phyloP scores from a whole-genome alignment of 2,888 invertebrate genomes.

The Chloromyia formosa region DNA sequence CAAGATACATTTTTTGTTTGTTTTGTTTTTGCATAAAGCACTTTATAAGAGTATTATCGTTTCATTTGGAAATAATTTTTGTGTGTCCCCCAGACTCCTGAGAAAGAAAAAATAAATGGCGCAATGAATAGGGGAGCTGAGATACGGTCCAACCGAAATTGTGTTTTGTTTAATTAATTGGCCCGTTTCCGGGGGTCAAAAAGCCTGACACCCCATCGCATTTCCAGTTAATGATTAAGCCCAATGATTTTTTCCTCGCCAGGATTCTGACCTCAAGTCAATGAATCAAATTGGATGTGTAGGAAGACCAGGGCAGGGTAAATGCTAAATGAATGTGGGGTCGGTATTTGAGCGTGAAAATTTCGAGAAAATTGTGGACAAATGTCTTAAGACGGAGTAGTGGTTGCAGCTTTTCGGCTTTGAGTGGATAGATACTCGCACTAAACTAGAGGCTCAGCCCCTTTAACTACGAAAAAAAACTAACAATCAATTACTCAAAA shows the following conservation, averaged over 20 bases:
- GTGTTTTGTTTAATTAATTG: conserved; percentile 40
- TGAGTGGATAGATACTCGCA: too few species aligned
- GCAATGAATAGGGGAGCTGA: background rate
- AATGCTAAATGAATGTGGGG: background rate
- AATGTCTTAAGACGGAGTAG: background rate
- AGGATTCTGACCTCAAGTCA: conserved; percentile 23
- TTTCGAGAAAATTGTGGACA: background rate
- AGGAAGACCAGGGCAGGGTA: background rate
- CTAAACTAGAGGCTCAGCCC: too few species aligned
- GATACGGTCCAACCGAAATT: background rate
- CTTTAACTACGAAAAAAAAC: too few species aligned
- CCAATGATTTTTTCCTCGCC: background rate
- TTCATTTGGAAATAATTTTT: conserved; percentile 36
- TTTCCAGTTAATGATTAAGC: conserved; percentile 16
- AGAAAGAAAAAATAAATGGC: background rate
- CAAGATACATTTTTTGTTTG: background rate
- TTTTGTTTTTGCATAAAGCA: conserved; percentile 14
- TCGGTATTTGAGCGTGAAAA: conserved; percentile 5
- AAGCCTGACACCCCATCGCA: conserved; percentile 1
- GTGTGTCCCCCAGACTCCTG: background rate
- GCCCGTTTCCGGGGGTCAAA: background rate
- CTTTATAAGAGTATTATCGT: conserved; percentile 32
- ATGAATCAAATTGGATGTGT: conserved; percentile 3
- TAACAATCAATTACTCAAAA: too few species aligned
- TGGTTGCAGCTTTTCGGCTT: too few species aligned